Conservation (phyloP, 1,140 invertebrate species). For the Limonius californicus region DNA sequence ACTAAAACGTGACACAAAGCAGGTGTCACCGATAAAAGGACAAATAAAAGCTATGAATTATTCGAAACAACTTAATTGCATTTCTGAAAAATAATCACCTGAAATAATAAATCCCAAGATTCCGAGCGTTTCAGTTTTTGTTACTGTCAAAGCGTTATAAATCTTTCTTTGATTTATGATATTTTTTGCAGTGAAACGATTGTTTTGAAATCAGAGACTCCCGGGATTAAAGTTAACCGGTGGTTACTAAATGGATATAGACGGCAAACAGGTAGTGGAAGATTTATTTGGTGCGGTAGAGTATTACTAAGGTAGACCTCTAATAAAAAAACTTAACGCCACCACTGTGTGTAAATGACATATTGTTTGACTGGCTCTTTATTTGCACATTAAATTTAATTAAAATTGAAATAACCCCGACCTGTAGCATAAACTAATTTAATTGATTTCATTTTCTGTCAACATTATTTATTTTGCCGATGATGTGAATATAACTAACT, state of each 20-base stretch:
- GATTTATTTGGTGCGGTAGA: too few relatives aligned
- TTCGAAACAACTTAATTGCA: conserved; percentile 30
- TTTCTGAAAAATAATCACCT: conserved; percentile 27
- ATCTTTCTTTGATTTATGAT: conserved; percentile 27
- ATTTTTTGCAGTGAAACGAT: conserved; percentile 3
- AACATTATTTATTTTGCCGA: conserved; percentile 4
- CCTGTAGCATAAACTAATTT: neutral
- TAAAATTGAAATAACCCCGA: conserved; percentile 3
- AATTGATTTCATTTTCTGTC: conserved; percentile 8
- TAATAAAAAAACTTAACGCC: too few relatives aligned
- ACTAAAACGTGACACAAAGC: conserved; percentile 23
- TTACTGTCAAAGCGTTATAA: conserved; percentile 28
- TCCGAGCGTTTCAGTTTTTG: conserved; percentile 22
- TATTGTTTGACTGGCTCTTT: neutral
- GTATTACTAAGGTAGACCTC: too few relatives aligned
- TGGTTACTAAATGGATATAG: too few relatives aligned
- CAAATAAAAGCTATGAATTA: conserved; percentile 27
- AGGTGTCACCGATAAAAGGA: conserved; percentile 28
- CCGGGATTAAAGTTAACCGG: too few relatives aligned
- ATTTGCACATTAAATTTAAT: neutral
- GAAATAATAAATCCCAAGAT: conserved; percentile 23
- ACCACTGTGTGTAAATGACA: neutral
- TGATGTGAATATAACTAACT: neutral
- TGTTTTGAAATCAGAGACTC: too few relatives aligned
- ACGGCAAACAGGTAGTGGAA: too few relatives aligned